phyloP scores from a whole-genome alignment of 1,140 invertebrate species.

The Phortica variegata region DNA sequence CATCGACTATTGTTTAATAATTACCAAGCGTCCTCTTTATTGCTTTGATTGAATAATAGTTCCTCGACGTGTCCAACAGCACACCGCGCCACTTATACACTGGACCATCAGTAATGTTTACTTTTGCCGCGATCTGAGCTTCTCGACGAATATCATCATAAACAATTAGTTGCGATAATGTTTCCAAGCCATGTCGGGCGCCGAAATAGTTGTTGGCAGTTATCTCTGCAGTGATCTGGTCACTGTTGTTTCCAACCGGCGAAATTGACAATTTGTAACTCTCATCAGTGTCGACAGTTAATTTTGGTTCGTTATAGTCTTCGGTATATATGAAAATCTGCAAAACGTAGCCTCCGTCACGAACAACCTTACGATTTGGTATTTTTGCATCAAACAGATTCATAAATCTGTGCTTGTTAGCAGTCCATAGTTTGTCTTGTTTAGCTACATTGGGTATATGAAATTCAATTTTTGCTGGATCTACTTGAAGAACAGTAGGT shows the following conservation, averaged over 20 bases:
- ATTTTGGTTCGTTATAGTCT: slow-evolving; percentile 19
- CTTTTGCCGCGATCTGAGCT: slow-evolving; percentile 61
- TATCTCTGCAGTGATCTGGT: slow-evolving; percentile 63
- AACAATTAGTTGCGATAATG: slow-evolving; percentile 73
- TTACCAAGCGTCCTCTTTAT: slow-evolving; percentile 71
- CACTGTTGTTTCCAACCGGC: slow-evolving; percentile 30
- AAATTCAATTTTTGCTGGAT: slow-evolving; percentile 54
- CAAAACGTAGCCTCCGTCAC: slow-evolving; percentile 35
- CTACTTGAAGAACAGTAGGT: slow-evolving; percentile 63
- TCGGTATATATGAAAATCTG: slow-evolving; percentile 43
- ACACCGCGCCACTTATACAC: slow-evolving; percentile 75
- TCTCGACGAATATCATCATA: slow-evolving; percentile 63
- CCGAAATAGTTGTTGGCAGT: slow-evolving; percentile 70
- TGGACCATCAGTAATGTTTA: slow-evolving; percentile 68
- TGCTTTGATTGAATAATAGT: slow-evolving; percentile 67
- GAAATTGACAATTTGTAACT: slow-evolving; percentile 65
- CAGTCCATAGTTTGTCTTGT: slow-evolving; percentile 33
- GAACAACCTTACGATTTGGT: slow-evolving; percentile 28
- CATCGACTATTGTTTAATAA: background rate
- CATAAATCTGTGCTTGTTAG: slow-evolving; percentile 33
- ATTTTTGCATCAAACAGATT: slow-evolving; percentile 32
- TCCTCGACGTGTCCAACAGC: slow-evolving; percentile 75
- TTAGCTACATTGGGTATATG: slow-evolving; percentile 18
- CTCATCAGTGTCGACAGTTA: slow-evolving; percentile 68
- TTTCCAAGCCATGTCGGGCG: slow-evolving; percentile 75